Evolutionary conservation across 1,140 invertebrate genomes (phyloP), one percentile per base, ranked within the genome.

Genomic region (Bilobella aurantiaca): DNA sequence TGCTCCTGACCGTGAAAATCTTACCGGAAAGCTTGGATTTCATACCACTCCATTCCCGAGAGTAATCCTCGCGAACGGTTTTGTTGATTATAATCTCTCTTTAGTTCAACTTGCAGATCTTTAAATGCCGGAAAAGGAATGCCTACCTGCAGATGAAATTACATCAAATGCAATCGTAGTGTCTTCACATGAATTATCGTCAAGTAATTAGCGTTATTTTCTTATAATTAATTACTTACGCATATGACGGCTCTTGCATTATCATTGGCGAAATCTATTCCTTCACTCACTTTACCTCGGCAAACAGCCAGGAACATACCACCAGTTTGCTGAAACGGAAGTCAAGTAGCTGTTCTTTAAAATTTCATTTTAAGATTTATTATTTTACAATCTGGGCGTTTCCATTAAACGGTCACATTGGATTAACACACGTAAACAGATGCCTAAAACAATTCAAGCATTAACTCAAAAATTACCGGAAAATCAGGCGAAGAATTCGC

Each of bases 271-370:
- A 93, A 92, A 76, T 93, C 89, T 70, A 91, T 82, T 0, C 90
- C 90, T 78, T 93, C 90, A 27, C 89, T 90, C 3, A 90, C 84
- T 79, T 91, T 90, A 1, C 88, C 89, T 59, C 89, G 79, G 77
- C 83, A 89, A 62, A 91, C 87, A 3, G 87, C 88, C 49, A 91
- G 79, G 58, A 91, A 77, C 1, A 91, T 64, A 1, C 86, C 87
- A 16, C 88, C 88, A 53, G 79, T 80, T 18, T 12, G n/a, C n/a
- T n/a, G n/a, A n/a, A n/a, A n/a, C n/a, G n/a, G n/a, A n/a, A n/a
- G n/a, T n/a, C n/a, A n/a, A n/a, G n/a, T n/a, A n/a, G n/a, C n/a
- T n/a, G n/a, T n/a, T n/a, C n/a, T n/a, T n/a, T n/a, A n/a, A n/a
- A n/a, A n/a, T n/a, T n/a, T n/a, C n/a, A n/a, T n/a, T n/a, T n/a